Percentiles rank a stretch among this genome's conserved stretches.
These are phyloP conservation scores for Halcyon smyrnensis DNA, from an alignment of 2,797 vertebrate genomes.

Conservation along the genomic window DNA sequence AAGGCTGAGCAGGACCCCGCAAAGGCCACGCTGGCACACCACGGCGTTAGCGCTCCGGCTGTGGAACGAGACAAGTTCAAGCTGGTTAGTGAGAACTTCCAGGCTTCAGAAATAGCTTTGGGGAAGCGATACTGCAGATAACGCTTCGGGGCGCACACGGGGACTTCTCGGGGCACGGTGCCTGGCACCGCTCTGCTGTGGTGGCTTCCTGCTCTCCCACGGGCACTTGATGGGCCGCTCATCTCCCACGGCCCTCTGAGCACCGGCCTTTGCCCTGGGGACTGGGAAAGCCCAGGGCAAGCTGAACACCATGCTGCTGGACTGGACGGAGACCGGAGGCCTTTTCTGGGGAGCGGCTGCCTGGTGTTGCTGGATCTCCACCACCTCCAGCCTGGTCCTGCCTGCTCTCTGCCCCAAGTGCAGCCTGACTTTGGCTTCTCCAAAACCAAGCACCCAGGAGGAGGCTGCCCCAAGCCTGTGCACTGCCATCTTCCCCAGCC, in stretches of 20 bases:
- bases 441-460: not conserved
- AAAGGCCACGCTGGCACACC: rapidly evolving
- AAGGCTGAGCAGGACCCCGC: not conserved
- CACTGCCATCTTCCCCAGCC: not conserved
- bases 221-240: rapidly evolving
- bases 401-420: not conserved
- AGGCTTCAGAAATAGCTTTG: constrained; percentile 33
- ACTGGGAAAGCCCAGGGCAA: too few relatives aligned
- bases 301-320: rapidly evolving
- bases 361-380: not conserved
- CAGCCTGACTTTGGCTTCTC: not conserved
- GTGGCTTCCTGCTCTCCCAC: constrained; percentile 29
- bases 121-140: constrained; percentile 16
- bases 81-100: not conserved
- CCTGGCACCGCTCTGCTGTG: not conserved
- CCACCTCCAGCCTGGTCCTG: rapidly evolving
- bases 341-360: not conserved
- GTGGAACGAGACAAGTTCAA: not conserved
- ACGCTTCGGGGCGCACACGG: rapidly evolving
- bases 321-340: too few relatives aligned
- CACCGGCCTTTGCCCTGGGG: not conserved
- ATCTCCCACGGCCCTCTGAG: rapidly evolving
- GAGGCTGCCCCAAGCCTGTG: not conserved
- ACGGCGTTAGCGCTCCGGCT: rapidly evolving
- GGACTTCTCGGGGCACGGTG: not conserved